Evolutionary conservation across 2,113 vertebrate genomes (phyloP).

Genomic region (Oenanthe oenanthe): DNA sequence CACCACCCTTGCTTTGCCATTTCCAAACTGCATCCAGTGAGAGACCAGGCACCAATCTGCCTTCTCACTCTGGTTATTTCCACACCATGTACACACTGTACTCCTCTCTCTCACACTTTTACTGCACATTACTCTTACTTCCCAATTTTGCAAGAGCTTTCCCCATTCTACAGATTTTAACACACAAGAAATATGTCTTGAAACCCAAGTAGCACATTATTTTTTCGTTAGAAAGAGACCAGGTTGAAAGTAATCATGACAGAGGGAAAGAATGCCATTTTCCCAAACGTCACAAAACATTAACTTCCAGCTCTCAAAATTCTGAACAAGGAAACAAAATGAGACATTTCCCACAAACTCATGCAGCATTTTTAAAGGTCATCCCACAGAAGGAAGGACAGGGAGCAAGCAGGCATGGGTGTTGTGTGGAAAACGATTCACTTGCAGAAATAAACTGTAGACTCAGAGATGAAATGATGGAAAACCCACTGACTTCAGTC

Average conservation of each 20-base stretch:
- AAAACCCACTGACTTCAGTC: constrained; percentile 13
- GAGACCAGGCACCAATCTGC: neutral
- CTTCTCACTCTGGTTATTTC: neutral
- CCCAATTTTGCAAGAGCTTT: neutral
- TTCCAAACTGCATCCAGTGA: neutral
- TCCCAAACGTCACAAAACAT: neutral
- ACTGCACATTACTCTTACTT: neutral
- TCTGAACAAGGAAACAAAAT: neutral
- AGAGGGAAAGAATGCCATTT: neutral
- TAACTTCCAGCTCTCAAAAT: neutral
- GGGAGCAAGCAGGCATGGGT: neutral
- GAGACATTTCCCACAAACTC: neutral
- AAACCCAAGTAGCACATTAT: neutral
- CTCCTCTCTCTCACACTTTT: neutral
- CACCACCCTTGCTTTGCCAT: neutral
- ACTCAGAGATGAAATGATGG: constrained; percentile 11
- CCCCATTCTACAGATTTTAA: neutral
- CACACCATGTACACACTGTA: neutral
- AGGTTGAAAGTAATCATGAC: neutral
- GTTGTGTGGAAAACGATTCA: neutral
- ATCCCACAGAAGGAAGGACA: neutral
- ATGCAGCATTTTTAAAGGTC: neutral
- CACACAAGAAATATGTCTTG: neutral
- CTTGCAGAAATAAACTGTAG: neutral
- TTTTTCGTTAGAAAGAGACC: neutral